A percentile compares a stretch with the other conserved stretches of the same genome.
phyloP scores from a whole-genome alignment of 2,797 vertebrate species.

The Jordanella pulchra region DNA sequence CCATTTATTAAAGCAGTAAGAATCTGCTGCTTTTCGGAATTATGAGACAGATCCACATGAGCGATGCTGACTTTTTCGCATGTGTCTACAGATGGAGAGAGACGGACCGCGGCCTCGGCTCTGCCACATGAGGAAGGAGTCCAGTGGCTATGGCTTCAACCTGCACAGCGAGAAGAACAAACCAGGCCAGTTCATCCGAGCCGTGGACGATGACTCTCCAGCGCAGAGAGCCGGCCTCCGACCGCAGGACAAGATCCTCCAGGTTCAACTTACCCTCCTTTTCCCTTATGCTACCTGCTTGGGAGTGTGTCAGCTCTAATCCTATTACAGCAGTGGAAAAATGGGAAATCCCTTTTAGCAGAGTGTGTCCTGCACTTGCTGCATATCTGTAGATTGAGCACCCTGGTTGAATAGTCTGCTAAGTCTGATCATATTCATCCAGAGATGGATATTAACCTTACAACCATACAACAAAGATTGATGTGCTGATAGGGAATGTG shows the following conservation, averaged over 20 bases:
- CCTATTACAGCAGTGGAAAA: constrained; percentile 33
- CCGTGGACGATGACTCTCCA: constrained; percentile 85
- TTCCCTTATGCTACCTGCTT: no score
- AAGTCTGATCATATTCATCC: not conserved
- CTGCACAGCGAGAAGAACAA: constrained; percentile 91
- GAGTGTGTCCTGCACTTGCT: not conserved
- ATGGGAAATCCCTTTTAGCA: constrained; percentile 9
- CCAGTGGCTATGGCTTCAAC: constrained; percentile 90
- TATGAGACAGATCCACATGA: no score
- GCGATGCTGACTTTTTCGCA: not conserved
- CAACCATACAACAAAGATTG: not conserved
- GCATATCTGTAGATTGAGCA: not conserved
- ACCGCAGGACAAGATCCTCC: constrained; percentile 87
- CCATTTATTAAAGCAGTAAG: no score
- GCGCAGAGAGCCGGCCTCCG: constrained; percentile 83
- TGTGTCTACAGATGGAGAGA: constrained; percentile 54
- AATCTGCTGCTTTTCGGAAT: no score
- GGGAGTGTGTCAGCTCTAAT: constrained; percentile 29
- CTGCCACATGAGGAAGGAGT: constrained; percentile 84
- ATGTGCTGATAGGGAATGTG: not conserved
- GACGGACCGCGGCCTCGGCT: constrained; percentile 84
- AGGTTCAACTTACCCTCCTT: constrained; percentile 73
- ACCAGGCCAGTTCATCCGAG: constrained; percentile 89
- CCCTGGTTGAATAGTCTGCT: not conserved
- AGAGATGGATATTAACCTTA: not conserved